These are phyloP conservation scores for Drosophila sp. DNA, from an alignment of 1,140 invertebrate species.

Conservation along the genomic window DNA sequence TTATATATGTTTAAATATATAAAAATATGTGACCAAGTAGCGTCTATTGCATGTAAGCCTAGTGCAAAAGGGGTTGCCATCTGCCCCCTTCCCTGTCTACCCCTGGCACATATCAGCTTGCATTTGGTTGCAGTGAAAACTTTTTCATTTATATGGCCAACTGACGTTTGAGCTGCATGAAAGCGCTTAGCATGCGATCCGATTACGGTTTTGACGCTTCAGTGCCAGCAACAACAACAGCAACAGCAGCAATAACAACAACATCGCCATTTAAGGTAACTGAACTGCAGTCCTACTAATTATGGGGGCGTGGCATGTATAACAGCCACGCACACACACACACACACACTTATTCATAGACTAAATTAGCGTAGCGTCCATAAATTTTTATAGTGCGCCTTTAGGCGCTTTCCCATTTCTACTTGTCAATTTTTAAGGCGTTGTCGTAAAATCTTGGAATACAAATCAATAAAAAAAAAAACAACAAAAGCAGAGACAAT, in stretches of 20 bases:
- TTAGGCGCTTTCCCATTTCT: too few relatives aligned
- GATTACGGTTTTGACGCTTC: conserved; percentile 70
- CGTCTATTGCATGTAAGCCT: conserved; percentile 57
- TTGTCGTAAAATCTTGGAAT: not conserved
- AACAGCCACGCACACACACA: not conserved
- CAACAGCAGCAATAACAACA: conserved; percentile 1
- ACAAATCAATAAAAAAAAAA: conserved; percentile 7
- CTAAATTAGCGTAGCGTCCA: not conserved
- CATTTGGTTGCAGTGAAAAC: conserved; percentile 53
- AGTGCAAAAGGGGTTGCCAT: conserved; percentile 31
- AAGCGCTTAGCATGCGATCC: conserved; percentile 75
- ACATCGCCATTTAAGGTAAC: conserved; percentile 54
- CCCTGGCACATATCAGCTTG: conserved; percentile 57
- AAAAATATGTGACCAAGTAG: conserved; percentile 8
- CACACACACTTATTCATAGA: not conserved
- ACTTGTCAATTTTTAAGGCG: conserved; percentile 18
- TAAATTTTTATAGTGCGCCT: conserved; percentile 3
- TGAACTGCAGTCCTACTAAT: conserved; percentile 71
- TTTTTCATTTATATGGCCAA: conserved; percentile 37
- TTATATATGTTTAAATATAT: not conserved
- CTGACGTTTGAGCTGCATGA: conserved; percentile 16
- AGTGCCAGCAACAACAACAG: conserved; percentile 43
- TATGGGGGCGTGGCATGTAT: conserved; percentile 38
- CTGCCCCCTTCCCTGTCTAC: not conserved
- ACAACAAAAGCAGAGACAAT: conserved; percentile 29